A percentile compares a stretch with the other conserved stretches of the same genome.
phyloP scores from a whole-genome alignment of 1,140 invertebrate genomes.

The Drosophila hydei region DNA sequence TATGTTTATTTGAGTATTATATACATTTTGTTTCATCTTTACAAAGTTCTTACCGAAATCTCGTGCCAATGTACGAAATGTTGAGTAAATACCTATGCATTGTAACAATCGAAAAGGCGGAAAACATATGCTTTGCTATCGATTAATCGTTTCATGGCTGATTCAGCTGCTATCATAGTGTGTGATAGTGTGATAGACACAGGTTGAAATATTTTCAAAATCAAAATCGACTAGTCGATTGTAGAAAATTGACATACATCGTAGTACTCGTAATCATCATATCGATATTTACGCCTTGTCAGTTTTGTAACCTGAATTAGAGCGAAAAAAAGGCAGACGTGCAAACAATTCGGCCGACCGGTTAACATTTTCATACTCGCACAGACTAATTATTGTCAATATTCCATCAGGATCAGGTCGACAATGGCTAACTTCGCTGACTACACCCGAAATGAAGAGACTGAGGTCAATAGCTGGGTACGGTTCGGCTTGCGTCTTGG shows the following conservation, averaged over 20 bases:
- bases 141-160: not conserved
- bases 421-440: slow-evolving; percentile 48
- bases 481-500: slow-evolving; percentile 74
- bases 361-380: slow-evolving; percentile 35
- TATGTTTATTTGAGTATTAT: slow-evolving; percentile 2
- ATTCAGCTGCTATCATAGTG: not conserved
- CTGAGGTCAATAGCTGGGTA: slow-evolving; percentile 78
- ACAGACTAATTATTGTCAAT: slow-evolving; percentile 19
- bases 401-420: slow-evolving; percentile 25
- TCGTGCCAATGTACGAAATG: slow-evolving; percentile 87
- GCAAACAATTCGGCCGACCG: slow-evolving; percentile 42
- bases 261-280: not conserved
- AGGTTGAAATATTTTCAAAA: not conserved
- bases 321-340: slow-evolving; percentile 40
- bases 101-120: slow-evolving; percentile 21
- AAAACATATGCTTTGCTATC: slow-evolving; percentile 36
- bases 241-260: slow-evolving; percentile 4
- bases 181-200: not conserved
- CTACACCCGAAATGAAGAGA: slow-evolving; percentile 43
- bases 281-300: slow-evolving; percentile 31
- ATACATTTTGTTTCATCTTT: not conserved
- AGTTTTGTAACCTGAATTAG: slow-evolving; percentile 61
- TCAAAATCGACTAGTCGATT: slow-evolving; percentile 10
- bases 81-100: slow-evolving; percentile 86
- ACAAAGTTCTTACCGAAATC: slow-evolving; percentile 85